Conservation (phyloP, 2,113 vertebrate species). For the Lepus americanus region DNA sequence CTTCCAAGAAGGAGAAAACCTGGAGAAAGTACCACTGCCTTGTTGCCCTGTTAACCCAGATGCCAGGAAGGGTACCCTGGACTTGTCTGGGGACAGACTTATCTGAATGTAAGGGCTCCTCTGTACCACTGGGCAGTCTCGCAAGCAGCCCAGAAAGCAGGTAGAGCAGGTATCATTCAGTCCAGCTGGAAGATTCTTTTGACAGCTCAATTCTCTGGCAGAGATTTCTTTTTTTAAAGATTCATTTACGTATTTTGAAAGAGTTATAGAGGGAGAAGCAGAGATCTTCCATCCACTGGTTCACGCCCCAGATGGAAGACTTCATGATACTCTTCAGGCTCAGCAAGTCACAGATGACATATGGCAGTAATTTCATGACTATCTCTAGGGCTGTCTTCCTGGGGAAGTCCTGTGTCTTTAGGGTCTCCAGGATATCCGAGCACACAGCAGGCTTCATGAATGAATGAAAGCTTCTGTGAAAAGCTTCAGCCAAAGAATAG, state of each 20-base stretch:
- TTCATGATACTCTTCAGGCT: background rate
- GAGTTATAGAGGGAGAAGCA: no score
- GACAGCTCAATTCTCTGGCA: background rate
- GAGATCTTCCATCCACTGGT: no score
- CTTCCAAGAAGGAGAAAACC: background rate
- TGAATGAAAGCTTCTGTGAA: background rate
- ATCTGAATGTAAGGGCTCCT: background rate
- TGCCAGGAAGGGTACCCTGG: background rate
- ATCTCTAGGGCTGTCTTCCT: background rate
- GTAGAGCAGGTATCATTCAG: background rate
- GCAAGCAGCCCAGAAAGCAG: no score
- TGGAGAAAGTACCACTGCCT: background rate
- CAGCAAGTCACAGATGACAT: accelerated
- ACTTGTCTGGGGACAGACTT: no score
- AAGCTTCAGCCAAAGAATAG: background rate
- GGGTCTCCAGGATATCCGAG: background rate
- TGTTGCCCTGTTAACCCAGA: background rate
- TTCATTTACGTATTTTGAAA: no score
- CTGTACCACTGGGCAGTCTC: background rate
- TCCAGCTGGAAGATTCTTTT: background rate
- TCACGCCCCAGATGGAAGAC: background rate
- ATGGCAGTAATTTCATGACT: no score
- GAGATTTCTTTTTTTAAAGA: background rate
- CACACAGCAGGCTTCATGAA: background rate
- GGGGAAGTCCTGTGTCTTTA: background rate